Percentiles rank a stretch among this genome's conserved stretches.
Conservation (phyloP, 2,888 invertebrate species). For the Eristalis arbustorum region DNA sequence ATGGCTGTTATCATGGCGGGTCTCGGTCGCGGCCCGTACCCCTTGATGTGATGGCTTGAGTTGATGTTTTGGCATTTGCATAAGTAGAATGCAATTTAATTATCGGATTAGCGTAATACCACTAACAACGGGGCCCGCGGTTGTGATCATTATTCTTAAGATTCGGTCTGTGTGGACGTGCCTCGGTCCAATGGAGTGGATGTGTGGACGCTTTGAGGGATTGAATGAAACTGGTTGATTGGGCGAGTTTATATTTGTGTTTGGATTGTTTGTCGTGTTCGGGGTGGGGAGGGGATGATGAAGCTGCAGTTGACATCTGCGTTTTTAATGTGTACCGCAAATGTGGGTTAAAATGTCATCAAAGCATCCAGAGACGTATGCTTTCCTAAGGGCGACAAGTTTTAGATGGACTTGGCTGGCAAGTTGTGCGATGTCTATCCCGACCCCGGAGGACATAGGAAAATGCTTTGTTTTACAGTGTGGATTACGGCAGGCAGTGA, state of each 20-base stretch:
- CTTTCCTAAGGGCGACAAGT: too few relatives aligned
- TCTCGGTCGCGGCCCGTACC: slow-evolving; percentile 56
- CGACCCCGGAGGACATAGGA: too few relatives aligned
- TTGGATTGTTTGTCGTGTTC: neutral
- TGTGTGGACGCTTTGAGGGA: too few relatives aligned
- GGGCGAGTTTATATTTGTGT: neutral
- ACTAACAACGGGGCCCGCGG: neutral
- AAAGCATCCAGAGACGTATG: too few relatives aligned
- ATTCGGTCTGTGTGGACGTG: neutral
- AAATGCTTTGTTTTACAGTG: too few relatives aligned
- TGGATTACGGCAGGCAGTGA: too few relatives aligned
- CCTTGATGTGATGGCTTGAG: slow-evolving; percentile 53
- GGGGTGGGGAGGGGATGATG: neutral
- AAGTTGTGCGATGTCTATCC: too few relatives aligned
- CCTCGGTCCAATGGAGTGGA: neutral
- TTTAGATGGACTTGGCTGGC: too few relatives aligned
- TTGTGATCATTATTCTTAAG: neutral
- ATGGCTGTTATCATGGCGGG: slow-evolving; percentile 26
- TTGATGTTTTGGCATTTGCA: slow-evolving; percentile 66
- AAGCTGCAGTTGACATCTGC: neutral
- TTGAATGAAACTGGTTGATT: neutral
- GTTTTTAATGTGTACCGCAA: too few relatives aligned
- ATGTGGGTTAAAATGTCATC: too few relatives aligned
- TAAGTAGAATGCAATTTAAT: slow-evolving; percentile 71
- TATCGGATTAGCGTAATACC: slow-evolving; percentile 68